Evolutionary conservation across 2,888 invertebrate species (phyloP).

Genomic region (Cerceris ruficornis): DNA sequence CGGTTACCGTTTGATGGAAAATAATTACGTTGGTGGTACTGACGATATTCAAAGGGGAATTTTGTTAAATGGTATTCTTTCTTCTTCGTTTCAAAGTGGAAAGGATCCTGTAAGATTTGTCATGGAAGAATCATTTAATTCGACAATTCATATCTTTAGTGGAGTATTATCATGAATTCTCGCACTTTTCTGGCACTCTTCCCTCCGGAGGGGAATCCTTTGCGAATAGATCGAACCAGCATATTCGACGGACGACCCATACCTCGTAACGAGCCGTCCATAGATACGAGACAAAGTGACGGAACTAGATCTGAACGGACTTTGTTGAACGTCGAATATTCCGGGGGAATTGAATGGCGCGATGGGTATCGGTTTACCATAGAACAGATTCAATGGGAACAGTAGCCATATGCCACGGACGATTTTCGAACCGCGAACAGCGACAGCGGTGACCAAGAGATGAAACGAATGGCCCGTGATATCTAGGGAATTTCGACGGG

Average conservation of each 20-base stretch:
- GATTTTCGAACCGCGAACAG: conserved; percentile 39
- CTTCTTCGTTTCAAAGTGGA: too few species aligned
- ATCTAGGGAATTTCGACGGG: too few species aligned
- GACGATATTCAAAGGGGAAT: too few species aligned
- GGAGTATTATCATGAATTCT: conserved; percentile 7
- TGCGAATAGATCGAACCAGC: neutral
- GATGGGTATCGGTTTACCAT: conserved; percentile 45
- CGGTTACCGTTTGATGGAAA: too few species aligned
- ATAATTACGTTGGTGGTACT: too few species aligned
- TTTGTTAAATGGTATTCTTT: too few species aligned
- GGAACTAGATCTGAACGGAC: conserved; percentile 39
- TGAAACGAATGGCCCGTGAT: conserved; percentile 13
- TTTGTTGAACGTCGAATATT: conserved; percentile 56
- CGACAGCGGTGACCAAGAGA: conserved; percentile 13
- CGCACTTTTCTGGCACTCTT: conserved; percentile 48
- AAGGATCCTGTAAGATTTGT: too few species aligned
- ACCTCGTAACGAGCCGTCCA: conserved; percentile 5
- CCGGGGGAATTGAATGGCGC: conserved; percentile 49
- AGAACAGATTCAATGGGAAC: conserved; percentile 29
- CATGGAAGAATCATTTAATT: too few species aligned
- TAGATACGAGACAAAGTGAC: conserved; percentile 43
- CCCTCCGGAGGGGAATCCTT: conserved; percentile 10
- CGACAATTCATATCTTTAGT: too few species aligned
- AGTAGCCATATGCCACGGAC: conserved; percentile 19
- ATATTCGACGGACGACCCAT: neutral